Base-by-base conservation (phyloP, 2,113 vertebrate genomes). In the Alethe castanea region DNA sequence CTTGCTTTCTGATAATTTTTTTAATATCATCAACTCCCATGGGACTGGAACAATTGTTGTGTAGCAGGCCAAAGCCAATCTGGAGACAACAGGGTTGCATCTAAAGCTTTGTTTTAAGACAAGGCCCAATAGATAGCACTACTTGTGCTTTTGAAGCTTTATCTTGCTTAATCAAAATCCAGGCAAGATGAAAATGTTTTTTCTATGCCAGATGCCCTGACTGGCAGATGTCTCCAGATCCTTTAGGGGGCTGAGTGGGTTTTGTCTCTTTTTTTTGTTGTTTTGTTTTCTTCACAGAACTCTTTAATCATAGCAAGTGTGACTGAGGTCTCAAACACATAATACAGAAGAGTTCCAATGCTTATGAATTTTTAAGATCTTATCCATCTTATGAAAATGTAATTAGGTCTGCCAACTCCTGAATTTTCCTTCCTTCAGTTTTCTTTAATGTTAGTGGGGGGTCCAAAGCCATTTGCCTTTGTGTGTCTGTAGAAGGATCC, bases 241-340 rank as follows among this genome's bases (percentile, higher is more conserved):
- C 35, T 93, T 26, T 44, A 71, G 64, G 52, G 60, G 24, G 47
- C 52, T 83, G 77, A 60, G 79, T 83, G 82, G 59, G 42, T n/a
- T 94, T 66, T 57, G 73, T 71, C 12, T 48, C 10, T 23, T 47
- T 66, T 36, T 62, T 3, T 86, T 93, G n/a, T 79, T 52, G 50
- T 82, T 67, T 77, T 95, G 56, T 90, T 93, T 81, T 93, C 50
- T 92, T 86, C 76, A 47, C 42, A 45, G 89, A 47, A n/a, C 33
- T 92, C 86, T 95, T 97, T 95, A 86, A 95, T 95, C 92, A 83
- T 60, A 52, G 17, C 52, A 62, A 90, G 52, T 92, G 80, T 88
- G 86, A 81, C 54, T 94, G 50, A 48, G 62, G 35, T 91, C 80
- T 93, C 42, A 52, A 88, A 74, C 54, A 59, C 3, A 5, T 80